These are phyloP conservation scores for Edolisoma coerulescens DNA, from an alignment of 2,113 vertebrate genomes.

Conservation along the genomic window DNA sequence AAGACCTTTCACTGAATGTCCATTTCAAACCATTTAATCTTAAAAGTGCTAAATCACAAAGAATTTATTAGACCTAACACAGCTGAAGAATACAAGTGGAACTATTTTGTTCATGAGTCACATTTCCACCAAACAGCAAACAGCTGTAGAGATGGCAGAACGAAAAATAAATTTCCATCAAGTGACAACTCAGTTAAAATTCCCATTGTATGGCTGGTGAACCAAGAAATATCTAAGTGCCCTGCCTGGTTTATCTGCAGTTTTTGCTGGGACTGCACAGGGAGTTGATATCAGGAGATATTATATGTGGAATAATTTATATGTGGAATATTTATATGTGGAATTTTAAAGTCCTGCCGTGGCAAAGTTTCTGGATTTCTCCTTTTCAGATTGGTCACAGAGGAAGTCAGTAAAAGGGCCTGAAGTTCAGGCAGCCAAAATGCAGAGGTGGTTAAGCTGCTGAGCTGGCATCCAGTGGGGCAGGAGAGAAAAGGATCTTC, in stretches of 20 bases:
- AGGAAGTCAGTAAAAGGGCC: not conserved
- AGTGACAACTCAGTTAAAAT: not conserved
- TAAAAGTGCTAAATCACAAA: not conserved
- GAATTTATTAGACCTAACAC: not conserved
- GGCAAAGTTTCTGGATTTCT: not conserved
- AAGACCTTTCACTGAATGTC: not conserved
- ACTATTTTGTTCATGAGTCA: not conserved
- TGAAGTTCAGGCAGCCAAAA: not conserved
- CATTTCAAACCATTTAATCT: not conserved
- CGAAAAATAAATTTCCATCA: not conserved
- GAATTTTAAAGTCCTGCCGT: not conserved
- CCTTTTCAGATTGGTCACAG: not conserved
- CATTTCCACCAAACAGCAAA: not conserved
- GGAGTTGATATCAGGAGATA: too few species aligned
- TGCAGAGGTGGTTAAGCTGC: not conserved
- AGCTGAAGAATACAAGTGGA: not conserved
- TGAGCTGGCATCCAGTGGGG: not conserved
- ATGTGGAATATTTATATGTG: not conserved
- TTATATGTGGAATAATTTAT: too few species aligned
- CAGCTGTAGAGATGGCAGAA: not conserved
- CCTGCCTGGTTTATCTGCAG: not conserved
- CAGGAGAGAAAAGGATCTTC: not conserved
- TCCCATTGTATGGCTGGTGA: not conserved
- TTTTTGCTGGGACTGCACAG: not conserved
- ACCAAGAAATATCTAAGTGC: not conserved